Evolutionary conservation across 2,113 vertebrate genomes (phyloP).

Genomic region (Perca schrenkii): DNA sequence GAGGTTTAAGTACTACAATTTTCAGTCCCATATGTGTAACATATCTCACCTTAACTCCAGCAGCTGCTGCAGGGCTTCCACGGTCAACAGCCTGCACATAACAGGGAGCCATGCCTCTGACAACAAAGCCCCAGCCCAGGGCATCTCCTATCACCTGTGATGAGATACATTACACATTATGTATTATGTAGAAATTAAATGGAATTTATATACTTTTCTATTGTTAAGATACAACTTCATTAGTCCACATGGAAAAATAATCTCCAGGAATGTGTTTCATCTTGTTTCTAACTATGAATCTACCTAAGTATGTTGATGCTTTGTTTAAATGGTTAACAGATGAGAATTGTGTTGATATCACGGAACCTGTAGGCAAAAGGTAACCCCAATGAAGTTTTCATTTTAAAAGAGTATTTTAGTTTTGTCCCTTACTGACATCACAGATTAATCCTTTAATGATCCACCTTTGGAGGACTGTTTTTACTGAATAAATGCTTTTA

Average conservation of each 20-base stretch:
- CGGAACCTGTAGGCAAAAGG: background rate
- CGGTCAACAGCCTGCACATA: conserved; percentile 92
- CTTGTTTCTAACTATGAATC: background rate
- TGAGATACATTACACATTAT: conserved; percentile 19
- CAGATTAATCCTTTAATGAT: background rate
- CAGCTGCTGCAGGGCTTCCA: conserved; percentile 89
- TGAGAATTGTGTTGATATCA: background rate
- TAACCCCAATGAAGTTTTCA: background rate
- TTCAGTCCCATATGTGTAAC: background rate
- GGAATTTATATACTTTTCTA: background rate
- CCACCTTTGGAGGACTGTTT: background rate
- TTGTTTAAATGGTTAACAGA: background rate
- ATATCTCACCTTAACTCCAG: conserved; percentile 88
- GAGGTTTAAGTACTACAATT: background rate
- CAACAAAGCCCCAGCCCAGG: conserved; percentile 92
- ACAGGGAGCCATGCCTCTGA: conserved; percentile 88
- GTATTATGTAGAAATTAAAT: background rate
- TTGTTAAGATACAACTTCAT: background rate
- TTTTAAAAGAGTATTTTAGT: background rate
- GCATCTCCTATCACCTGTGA: conserved; percentile 89
- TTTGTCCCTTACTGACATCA: background rate
- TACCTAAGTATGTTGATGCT: too few species aligned
- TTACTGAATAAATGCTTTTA: background rate
- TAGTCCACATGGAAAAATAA: background rate
- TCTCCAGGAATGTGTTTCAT: background rate